Evolutionary conservation across 2,888 invertebrate genomes (phyloP).

Genomic region (Chloromyia formosa): DNA sequence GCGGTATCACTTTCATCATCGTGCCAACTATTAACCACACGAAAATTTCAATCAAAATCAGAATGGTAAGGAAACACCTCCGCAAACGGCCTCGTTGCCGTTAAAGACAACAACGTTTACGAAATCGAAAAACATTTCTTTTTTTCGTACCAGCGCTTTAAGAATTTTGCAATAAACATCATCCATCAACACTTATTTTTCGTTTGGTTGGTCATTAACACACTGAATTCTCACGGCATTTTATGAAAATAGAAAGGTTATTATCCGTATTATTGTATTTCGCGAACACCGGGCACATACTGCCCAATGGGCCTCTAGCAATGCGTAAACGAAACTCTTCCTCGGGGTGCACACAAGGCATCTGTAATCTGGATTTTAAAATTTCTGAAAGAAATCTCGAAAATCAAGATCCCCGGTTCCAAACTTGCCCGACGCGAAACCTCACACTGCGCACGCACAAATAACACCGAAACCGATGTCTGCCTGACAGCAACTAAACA

Average conservation of each 20-base stretch:
- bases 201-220: neutral
- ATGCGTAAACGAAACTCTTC: neutral
- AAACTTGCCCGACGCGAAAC: conserved; percentile 25
- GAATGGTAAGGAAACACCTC: conserved; percentile 9
- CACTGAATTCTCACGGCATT: neutral
- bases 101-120: conserved; percentile 4
- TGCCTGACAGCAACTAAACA: conserved; percentile 24
- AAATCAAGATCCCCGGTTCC: conserved; percentile 16
- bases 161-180: neutral
- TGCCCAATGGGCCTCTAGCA: neutral
- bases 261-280: no score
- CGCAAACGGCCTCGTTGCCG: neutral
- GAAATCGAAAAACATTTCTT: conserved; percentile 19
- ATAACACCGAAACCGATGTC: conserved; percentile 30
- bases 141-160: no score
- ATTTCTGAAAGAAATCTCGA: conserved; percentile 20
- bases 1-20: conserved; percentile 17
- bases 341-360: neutral
- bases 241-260: neutral
- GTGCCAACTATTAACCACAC: neutral
- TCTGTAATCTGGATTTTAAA: no score
- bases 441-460: neutral
- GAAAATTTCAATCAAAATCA: neutral
- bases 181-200: neutral
- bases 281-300: conserved; percentile 6